These are phyloP conservation scores for Dysmachus trigonus DNA, from an alignment of 2,888 invertebrate genomes.

Conservation along the genomic window DNA sequence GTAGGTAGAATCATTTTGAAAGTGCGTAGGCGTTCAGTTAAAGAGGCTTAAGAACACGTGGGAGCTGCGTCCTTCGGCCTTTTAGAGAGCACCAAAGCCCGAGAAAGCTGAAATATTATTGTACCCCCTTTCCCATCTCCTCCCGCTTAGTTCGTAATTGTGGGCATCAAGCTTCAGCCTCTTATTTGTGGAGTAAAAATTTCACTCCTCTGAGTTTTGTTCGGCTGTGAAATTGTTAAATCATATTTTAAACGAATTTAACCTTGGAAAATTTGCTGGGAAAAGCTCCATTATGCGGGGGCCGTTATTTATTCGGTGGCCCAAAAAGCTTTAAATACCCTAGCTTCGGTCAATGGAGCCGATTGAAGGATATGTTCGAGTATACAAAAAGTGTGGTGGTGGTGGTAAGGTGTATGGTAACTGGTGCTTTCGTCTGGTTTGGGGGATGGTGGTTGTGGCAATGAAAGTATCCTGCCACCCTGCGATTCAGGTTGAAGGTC, in stretches of 20 bases:
- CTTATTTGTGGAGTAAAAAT: background rate
- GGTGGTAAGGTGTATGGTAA: background rate
- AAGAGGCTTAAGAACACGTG: constrained; percentile 10
- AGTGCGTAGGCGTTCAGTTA: background rate
- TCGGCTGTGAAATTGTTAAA: background rate
- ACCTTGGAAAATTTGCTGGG: background rate
- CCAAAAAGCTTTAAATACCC: background rate
- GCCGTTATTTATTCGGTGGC: background rate
- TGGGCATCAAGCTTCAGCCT: background rate
- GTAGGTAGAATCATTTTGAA: background rate
- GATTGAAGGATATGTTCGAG: background rate
- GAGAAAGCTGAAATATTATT: background rate
- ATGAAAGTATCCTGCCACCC: constrained; percentile 14
- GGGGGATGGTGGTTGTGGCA: constrained; percentile 15
- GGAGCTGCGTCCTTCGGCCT: background rate
- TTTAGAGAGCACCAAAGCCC: background rate
- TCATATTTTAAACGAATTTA: background rate
- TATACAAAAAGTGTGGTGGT: background rate
- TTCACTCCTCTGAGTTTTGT: background rate
- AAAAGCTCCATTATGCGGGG: background rate
- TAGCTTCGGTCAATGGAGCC: background rate
- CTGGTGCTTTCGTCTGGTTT: background rate
- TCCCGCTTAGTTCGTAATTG: background rate
- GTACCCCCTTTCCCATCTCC: background rate
- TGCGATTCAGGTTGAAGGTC: constrained; percentile 40